phyloP scores from a whole-genome alignment of 2,888 invertebrate species.

The Trichopoda pennipes region DNA sequence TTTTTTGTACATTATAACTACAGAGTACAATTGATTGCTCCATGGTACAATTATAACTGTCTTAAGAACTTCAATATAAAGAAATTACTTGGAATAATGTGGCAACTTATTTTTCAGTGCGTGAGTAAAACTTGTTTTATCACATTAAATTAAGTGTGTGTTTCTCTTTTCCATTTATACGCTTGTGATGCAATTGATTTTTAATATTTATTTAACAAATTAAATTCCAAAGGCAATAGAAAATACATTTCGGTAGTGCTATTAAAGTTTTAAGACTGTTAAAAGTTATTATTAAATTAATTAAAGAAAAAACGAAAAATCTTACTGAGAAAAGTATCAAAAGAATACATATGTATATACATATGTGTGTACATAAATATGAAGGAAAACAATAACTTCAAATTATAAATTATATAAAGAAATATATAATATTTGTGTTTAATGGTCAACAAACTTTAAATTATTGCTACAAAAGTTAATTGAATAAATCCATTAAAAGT shows the following conservation, averaged over 20 bases:
- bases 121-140: no score
- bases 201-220: constrained; percentile 48
- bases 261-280: neutral
- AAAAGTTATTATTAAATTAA: neutral
- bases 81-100: no score
- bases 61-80: no score
- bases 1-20: no score
- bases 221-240: constrained; percentile 61
- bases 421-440: constrained; percentile 7
- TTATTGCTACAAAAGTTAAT: constrained; percentile 5
- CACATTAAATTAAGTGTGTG: no score
- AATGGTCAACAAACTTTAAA: neutral
- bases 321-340: neutral
- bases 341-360: neutral
- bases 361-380: no score
- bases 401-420: neutral
- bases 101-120: no score
- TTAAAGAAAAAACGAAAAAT: neutral
- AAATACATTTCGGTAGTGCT: neutral
- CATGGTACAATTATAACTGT: no score
- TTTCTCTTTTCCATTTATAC: no score
- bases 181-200: constrained; percentile 70
- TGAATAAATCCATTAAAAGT: neutral
- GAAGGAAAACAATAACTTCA: no score
- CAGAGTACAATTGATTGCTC: no score